Evolutionary conservation across 1,140 invertebrate species (phyloP), one percentile per base, ranked within the genome.

Genomic region (Anadara kagoshimensis): DNA sequence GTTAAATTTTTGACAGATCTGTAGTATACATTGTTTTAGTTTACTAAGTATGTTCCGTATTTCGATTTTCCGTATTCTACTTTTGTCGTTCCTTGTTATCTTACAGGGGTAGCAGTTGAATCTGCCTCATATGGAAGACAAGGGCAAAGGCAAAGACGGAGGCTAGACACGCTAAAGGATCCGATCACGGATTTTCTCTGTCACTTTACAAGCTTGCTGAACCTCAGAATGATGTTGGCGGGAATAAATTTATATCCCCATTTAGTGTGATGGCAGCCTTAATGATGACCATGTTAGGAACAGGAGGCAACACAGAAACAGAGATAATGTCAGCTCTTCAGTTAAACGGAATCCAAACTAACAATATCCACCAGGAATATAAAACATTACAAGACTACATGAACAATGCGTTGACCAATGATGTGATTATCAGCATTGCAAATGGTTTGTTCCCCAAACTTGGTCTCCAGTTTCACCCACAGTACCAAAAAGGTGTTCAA

Each of bases 331-430:
- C 45, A 20, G 22, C 61, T 18, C 7, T 64, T 16, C 51, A 36
- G 5, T 49, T 49, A n/a, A 29, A 64, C 14, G 51, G n/a, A 14
- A 10, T 8, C 8, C 8, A 47, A 10, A 16, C 8, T 47, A 8
- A 47, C 45, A 16, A n/a, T n/a, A n/a, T 47, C 16, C 16, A 47
- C 16, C 8, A 47, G 8, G 45, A 47, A 47, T 47, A 47, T 47
- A 16, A 16, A 16, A 47, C 16, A 8, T 47, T 47, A 47, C 8
- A 47, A 16, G 45, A 47, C 45, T 47, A 47, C 16, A 47, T 47
- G 5, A 45, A 24, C n/a, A 24, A 14, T 4, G 41, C 12, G 90
- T 2, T 92, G 93, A 36, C 94, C 94, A 0, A 96, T 8, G 62
- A 68, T 62, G 64, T 29, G n/a, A 10, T 18, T 36, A 14, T 64